Evolutionary conservation across 2,888 invertebrate genomes (phyloP).

Genomic region (Microplitis deprimator): DNA sequence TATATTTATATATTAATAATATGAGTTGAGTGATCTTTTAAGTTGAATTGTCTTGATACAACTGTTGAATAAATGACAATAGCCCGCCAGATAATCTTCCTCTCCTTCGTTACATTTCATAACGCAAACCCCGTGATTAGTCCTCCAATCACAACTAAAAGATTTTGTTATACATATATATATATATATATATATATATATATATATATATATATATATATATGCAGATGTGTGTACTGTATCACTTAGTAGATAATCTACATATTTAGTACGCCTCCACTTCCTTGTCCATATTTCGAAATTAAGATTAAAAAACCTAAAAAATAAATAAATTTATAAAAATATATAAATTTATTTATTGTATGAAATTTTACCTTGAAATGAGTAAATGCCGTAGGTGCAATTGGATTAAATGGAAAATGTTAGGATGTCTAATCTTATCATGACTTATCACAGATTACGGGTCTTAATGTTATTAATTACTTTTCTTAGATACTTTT

Average conservation of each 20-base stretch:
- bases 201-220: slow-evolving; percentile 1
- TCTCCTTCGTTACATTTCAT: slow-evolving; percentile 36
- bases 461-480: neutral
- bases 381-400: neutral
- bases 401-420: neutral
- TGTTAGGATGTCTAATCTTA: slow-evolving; percentile 9
- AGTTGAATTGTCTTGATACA: slow-evolving; percentile 22
- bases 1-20: neutral
- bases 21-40: slow-evolving; percentile 12
- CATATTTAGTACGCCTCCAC: slow-evolving; percentile 13
- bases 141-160: slow-evolving; percentile 40
- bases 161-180: slow-evolving; percentile 25
- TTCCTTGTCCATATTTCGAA: neutral
- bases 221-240: neutral
- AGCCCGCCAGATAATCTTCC: slow-evolving; percentile 31
- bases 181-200: slow-evolving; percentile 26
- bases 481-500: neutral
- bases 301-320: neutral
- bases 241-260: neutral
- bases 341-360: slow-evolving; percentile 11
- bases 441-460: neutral
- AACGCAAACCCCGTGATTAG: slow-evolving; percentile 35
- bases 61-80: slow-evolving; percentile 40
- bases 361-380: neutral
- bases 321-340: neutral